phyloP scores from a whole-genome alignment of 2,888 invertebrate genomes.

The Drosophila subsilvestris region DNA sequence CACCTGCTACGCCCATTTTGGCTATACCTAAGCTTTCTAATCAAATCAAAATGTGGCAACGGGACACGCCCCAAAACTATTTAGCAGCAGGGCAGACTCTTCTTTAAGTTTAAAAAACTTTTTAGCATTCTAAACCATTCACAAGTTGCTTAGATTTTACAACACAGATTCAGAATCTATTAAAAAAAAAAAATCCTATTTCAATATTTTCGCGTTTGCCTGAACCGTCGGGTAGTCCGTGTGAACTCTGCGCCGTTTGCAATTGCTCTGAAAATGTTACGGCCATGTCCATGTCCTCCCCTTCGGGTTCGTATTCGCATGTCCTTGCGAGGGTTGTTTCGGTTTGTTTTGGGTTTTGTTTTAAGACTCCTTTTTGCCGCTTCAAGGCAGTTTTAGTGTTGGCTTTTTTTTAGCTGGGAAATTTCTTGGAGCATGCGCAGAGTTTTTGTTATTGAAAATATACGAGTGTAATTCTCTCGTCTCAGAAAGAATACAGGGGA shows the following conservation, averaged over 20 bases:
- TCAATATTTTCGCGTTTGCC: slow-evolving; percentile 15
- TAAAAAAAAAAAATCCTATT: slow-evolving; percentile 3
- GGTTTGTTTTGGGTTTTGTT: slow-evolving; percentile 64
- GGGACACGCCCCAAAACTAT: slow-evolving; percentile 48
- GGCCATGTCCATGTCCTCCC: slow-evolving; percentile 25
- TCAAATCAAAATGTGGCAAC: slow-evolving; percentile 20
- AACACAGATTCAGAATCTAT: background rate
- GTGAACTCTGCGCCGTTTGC: slow-evolving; percentile 53
- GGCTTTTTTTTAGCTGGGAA: slow-evolving; percentile 50
- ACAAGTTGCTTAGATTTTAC: background rate
- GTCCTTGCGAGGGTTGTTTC: slow-evolving; percentile 70
- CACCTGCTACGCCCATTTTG: slow-evolving; percentile 63
- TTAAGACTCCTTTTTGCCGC: slow-evolving; percentile 46
- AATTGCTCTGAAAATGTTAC: slow-evolving; percentile 49
- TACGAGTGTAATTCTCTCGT: background rate
- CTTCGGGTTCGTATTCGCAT: slow-evolving; percentile 35
- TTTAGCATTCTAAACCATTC: background rate
- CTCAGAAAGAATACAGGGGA: background rate
- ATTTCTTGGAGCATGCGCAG: slow-evolving; percentile 74
- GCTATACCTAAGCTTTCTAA: slow-evolving; percentile 23
- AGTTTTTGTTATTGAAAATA: slow-evolving; percentile 67
- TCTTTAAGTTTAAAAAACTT: background rate
- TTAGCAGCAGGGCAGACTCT: background rate
- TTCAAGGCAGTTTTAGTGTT: slow-evolving; percentile 7
- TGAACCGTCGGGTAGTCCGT: slow-evolving; percentile 39